Conservation (phyloP, 2,113 vertebrate species). For the Aleadryas rufinucha region DNA sequence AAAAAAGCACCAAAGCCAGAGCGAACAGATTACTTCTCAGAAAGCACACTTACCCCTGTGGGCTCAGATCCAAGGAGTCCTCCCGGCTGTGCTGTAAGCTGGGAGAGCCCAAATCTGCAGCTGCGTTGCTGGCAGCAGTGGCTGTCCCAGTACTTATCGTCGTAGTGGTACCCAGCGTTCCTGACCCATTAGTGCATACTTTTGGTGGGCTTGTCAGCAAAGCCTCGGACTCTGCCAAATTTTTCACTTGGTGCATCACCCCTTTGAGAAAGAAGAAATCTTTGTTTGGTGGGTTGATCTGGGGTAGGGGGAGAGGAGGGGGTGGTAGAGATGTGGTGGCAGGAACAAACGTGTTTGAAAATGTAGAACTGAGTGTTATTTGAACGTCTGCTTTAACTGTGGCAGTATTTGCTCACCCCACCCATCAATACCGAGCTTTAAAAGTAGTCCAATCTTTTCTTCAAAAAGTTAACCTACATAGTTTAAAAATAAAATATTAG, state of each 20-base stretch:
- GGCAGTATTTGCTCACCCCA: not conserved
- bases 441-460: not conserved
- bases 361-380: not conserved
- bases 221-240: conserved; percentile 92
- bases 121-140: conserved; percentile 82
- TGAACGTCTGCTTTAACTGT: not conserved
- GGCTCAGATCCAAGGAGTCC: conserved; percentile 96
- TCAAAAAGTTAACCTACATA: not conserved
- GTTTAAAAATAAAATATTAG: not conserved
- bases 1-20: not conserved
- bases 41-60: conserved; percentile 85
- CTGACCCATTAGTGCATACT: conserved; percentile 90
- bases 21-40: fast-evolving
- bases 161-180: conserved; percentile 84
- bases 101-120: conserved; percentile 91
- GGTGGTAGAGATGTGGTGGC: not conserved
- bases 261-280: conserved; percentile 69
- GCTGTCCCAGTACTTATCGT: conserved; percentile 89
- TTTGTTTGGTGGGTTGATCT: not conserved
- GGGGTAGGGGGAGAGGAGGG: too few relatives aligned
- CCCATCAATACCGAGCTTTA: not conserved
- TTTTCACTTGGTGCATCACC: conserved; percentile 99
- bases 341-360: not conserved
- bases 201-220: conserved; percentile 94
- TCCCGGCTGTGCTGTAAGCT: conserved; percentile 96